Evolutionary conservation across 2,888 invertebrate species (phyloP), one percentile per base, ranked within the genome.

Genomic region (Tachina fera): DNA sequence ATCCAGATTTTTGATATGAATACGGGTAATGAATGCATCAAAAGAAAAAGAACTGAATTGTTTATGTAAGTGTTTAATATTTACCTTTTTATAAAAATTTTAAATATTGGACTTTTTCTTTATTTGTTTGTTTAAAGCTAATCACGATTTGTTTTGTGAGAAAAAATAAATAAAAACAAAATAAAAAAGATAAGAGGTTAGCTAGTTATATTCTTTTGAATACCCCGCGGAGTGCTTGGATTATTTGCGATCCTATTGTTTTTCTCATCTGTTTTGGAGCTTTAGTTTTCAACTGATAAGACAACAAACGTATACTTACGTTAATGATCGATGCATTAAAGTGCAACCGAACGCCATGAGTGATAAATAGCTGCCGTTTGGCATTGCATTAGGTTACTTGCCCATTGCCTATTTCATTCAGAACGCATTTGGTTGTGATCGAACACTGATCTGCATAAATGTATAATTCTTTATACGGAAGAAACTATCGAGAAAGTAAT

Each of bases 221-320:
- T 67, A 76, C 78, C 67, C 79, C 79, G 83, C 76, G n/a, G 67
- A 79, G 75, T 71, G 83, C 71, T 76, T 65, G 83, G 83, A 83
- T 86, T 86, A 86, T 43, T 76, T 72, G 51, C 72, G 79, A 86
- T 86, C 86, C 79, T 76, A 85, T 82, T 86, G 83, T 86, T 80
- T 51, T 79, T 75, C 85, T 86, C 83, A 86, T 86, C 86, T 86
- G 86, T 79, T 72, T 79, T 72, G 60, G 84, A 83, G 86, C 83
- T 86, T 81, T 84, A 81, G 75, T 83, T 87, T 65, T 83, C 60
- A 67, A 75, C 80, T 86, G 87, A 87, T 87, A 87, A 87, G 83
- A 81, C 84, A 60, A 75, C 78, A 77, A 58, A 70, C 76, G 74
- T 63, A 82, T 58, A 75, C 65, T 77, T 74, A 77, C 87, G 75